Evolutionary conservation across 1,140 invertebrate genomes (phyloP).

Genomic region (Apis dorsata): DNA sequence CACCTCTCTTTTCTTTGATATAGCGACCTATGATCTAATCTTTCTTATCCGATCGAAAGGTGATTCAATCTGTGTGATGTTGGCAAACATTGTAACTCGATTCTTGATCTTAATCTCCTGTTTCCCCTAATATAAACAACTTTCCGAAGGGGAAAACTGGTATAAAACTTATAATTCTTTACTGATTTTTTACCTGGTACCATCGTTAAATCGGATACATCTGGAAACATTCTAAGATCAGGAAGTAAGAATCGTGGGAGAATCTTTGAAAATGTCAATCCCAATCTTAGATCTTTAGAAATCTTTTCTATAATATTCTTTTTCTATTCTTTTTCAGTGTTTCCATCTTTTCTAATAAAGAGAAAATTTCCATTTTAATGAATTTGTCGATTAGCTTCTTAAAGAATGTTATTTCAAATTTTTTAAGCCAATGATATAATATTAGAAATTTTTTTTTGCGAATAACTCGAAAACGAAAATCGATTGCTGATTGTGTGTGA

Average conservation of each 20-base stretch:
- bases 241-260: slow-evolving; percentile 50
- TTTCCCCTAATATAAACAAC: slow-evolving; percentile 10
- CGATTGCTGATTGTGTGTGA: no score
- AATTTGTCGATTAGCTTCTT: no score
- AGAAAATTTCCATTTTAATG: no score
- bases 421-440: no score
- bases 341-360: no score
- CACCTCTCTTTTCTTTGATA: slow-evolving; percentile 51
- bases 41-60: slow-evolving; percentile 58
- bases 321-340: no score
- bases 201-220: slow-evolving; percentile 44
- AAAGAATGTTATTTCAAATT: no score
- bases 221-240: slow-evolving; percentile 13
- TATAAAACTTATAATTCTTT: background rate
- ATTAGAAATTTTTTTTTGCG: no score
- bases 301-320: no score
- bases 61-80: slow-evolving; percentile 56
- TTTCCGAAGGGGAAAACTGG: slow-evolving; percentile 14
- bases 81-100: slow-evolving; percentile 73
- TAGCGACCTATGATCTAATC: slow-evolving; percentile 47
- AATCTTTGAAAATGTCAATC: background rate
- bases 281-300: no score
- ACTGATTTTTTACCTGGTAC: slow-evolving; percentile 24
- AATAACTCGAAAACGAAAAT: no score
- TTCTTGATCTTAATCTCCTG: slow-evolving; percentile 56